Conservation (phyloP, 1,140 invertebrate genomes). For the Eurosta solidaginis region DNA sequence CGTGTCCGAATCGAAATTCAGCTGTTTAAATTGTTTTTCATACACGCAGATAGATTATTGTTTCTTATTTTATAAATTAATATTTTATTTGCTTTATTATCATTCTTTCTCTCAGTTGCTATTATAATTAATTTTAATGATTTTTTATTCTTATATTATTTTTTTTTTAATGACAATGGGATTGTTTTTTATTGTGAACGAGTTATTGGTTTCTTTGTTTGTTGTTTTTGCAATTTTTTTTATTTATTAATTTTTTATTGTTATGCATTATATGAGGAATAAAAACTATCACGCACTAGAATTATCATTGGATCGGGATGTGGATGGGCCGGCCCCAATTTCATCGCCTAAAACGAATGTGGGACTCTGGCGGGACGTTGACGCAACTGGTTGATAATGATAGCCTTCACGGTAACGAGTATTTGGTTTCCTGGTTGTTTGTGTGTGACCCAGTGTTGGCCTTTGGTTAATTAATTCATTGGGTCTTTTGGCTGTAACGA, state of each 20-base stretch:
- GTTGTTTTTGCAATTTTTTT: constrained; percentile 50
- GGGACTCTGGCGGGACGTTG: constrained; percentile 60
- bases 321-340: constrained; percentile 57
- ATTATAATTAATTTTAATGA: constrained; percentile 6
- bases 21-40: neutral
- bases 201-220: constrained; percentile 50
- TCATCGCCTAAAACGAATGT: constrained; percentile 59
- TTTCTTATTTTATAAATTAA: constrained; percentile 32
- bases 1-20: constrained; percentile 13
- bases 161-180: constrained; percentile 6
- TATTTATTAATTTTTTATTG: constrained; percentile 39
- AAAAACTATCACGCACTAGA: constrained; percentile 61
- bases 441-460: constrained; percentile 58
- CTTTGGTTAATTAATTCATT: constrained; percentile 59
- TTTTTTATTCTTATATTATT: constrained; percentile 19
- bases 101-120: neutral
- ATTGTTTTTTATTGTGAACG: constrained; percentile 32
- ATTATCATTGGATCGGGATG: constrained; percentile 61
- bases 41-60: constrained; percentile 36
- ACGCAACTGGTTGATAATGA: constrained; percentile 58
- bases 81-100: neutral
- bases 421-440: constrained; percentile 58
- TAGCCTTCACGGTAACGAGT: constrained; percentile 59
- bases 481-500: constrained; percentile 55
- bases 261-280: constrained; percentile 45